Evolutionary conservation across 2,113 vertebrate genomes (phyloP).

Genomic region (Poecile atricapillus): DNA sequence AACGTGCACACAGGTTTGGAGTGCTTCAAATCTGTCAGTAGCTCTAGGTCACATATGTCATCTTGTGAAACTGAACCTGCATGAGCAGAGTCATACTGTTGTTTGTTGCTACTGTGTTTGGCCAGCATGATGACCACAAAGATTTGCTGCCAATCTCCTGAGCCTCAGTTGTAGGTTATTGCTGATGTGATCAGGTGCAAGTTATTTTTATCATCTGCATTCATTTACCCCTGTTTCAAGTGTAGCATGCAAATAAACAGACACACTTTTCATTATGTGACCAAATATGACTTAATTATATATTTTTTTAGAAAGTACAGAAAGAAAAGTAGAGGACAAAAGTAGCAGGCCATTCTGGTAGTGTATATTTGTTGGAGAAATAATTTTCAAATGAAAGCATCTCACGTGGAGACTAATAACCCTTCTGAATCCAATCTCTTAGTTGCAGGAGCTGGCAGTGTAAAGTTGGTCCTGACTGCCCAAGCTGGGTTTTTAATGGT

Average conservation of each 20-base stretch:
- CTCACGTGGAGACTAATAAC: background rate
- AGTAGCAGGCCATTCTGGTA: background rate
- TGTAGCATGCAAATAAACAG: background rate
- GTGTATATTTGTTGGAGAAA: background rate
- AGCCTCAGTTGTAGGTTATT: background rate
- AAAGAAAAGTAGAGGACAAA: background rate
- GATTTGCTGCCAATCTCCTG: background rate
- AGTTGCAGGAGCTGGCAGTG: background rate
- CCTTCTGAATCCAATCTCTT: background rate
- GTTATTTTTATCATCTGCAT: background rate
- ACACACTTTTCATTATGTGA: background rate
- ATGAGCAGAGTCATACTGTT: background rate
- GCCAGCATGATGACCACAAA: background rate
- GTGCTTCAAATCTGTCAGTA: background rate
- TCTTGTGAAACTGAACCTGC: background rate
- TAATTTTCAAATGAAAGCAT: background rate
- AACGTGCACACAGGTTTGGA: background rate
- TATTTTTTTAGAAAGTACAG: background rate
- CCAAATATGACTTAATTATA: background rate
- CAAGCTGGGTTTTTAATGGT: background rate
- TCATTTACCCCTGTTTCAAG: background rate
- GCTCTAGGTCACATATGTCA: background rate
- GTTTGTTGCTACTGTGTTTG: background rate
- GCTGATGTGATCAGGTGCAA: background rate
- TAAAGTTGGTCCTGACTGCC: background rate